phyloP scores from a whole-genome alignment of 2,113 vertebrate genomes.

The Eudyptes chrysolophus region DNA sequence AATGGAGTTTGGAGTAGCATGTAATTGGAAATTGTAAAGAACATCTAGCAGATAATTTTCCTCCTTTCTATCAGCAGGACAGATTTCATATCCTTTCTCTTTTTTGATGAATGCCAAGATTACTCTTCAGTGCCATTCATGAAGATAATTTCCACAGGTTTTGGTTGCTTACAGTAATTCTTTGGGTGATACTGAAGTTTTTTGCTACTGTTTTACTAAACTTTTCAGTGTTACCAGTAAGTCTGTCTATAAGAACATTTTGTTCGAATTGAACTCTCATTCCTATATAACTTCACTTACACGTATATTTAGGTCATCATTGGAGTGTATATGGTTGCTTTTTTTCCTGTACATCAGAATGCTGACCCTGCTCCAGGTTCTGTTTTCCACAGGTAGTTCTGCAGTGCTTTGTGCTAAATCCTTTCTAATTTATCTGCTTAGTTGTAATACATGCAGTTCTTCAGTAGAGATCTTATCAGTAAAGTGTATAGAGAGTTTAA shows the following conservation, averaged over 20 bases:
- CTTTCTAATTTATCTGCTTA: neutral
- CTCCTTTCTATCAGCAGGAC: neutral
- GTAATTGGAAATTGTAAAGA: neutral
- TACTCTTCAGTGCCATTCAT: neutral
- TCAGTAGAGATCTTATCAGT: neutral
- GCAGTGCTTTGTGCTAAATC: neutral
- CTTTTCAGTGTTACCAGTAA: neutral
- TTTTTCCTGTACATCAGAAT: neutral
- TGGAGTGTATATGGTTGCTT: neutral
- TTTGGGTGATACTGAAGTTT: neutral
- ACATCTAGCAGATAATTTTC: neutral
- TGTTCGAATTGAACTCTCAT: neutral
- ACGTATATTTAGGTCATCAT: neutral
- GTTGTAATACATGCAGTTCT: neutral
- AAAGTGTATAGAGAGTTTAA: neutral
- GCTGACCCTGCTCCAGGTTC: neutral
- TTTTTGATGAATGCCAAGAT: neutral
- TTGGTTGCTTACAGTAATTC: neutral
- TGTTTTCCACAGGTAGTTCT: neutral
- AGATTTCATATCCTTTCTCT: neutral
- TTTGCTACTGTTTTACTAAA: neutral
- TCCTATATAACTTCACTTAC: neutral
- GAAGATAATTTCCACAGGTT: neutral
- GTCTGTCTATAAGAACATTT: neutral
- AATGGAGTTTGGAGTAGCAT: neutral